A percentile compares a stretch with the other conserved stretches of the same genome.
Evolutionary conservation across 2,888 invertebrate genomes (phyloP).

Genomic region (Augiades crinisus): DNA sequence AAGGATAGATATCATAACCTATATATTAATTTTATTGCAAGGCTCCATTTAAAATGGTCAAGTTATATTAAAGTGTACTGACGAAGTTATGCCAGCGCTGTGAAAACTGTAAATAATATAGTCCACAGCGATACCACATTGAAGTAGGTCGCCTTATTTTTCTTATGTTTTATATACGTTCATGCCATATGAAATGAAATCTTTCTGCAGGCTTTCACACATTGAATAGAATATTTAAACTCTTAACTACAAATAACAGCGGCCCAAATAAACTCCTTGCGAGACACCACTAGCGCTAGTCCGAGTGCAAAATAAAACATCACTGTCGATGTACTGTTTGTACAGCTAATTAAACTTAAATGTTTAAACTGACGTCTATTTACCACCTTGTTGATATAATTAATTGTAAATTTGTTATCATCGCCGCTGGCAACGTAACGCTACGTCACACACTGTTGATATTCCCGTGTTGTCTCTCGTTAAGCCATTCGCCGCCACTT

Average conservation of each 20-base stretch:
- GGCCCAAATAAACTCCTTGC: not conserved
- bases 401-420: conserved; percentile 14
- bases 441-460: conserved; percentile 7
- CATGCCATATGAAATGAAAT: not conserved
- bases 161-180: not conserved
- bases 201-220: not conserved
- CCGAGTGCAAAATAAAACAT: conserved; percentile 11
- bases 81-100: conserved; percentile 53
- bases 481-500: conserved; percentile 3
- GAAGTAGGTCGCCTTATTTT: conserved; percentile 51
- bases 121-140: conserved; percentile 45
- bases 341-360: conserved; percentile 36
- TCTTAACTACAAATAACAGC: not conserved
- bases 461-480: not conserved
- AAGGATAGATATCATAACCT: no score
- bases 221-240: not conserved
- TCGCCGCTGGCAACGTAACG: not conserved
- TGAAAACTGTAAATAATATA: conserved; percentile 56
- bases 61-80: conserved; percentile 52
- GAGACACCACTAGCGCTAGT: no score
- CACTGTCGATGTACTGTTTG: conserved; percentile 25
- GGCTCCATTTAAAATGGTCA: conserved; percentile 49
- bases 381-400: conserved; percentile 10
- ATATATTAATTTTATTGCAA: conserved; percentile 11
- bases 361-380: conserved; percentile 32